phyloP scores from a whole-genome alignment of 2,113 vertebrate species.

The Petrocephalus zakoni region DNA sequence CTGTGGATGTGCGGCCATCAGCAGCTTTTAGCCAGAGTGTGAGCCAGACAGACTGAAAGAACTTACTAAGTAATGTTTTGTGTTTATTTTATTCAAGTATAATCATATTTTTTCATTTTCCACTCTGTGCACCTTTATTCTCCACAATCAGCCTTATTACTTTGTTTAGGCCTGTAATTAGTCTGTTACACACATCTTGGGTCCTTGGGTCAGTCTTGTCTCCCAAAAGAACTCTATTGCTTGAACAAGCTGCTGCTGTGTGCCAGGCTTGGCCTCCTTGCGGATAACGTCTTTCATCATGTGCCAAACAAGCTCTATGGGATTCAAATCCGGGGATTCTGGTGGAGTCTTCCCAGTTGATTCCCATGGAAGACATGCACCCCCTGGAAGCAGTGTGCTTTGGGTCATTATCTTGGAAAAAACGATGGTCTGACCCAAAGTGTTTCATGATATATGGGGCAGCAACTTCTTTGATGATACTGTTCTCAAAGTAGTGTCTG shows the following conservation, averaged over 20 bases:
- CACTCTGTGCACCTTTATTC: not conserved
- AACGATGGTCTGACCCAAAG: not conserved
- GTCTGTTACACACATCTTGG: not conserved
- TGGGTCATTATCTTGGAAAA: not conserved
- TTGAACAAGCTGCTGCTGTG: not conserved
- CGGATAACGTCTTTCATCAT: constrained; percentile 4
- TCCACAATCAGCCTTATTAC: not conserved
- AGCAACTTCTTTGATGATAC: not conserved
- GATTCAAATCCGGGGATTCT: not conserved
- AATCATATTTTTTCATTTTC: not conserved
- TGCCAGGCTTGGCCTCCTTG: not conserved
- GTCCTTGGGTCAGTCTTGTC: not conserved
- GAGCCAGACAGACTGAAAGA: too few species aligned
- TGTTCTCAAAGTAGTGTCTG: not conserved
- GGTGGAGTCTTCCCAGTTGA: constrained; percentile 10
- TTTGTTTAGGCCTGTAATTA: not conserved
- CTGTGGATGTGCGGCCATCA: too few species aligned
- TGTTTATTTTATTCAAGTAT: not conserved
- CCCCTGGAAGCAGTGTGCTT: not conserved
- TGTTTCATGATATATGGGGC: not conserved
- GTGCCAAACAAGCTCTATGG: not conserved
- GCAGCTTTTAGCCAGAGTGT: too few species aligned
- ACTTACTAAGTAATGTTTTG: not conserved
- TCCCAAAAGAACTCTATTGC: not conserved
- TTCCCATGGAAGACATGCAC: not conserved